Evolutionary conservation across 2,113 vertebrate species (phyloP).

Genomic region (Silurus meridionalis): DNA sequence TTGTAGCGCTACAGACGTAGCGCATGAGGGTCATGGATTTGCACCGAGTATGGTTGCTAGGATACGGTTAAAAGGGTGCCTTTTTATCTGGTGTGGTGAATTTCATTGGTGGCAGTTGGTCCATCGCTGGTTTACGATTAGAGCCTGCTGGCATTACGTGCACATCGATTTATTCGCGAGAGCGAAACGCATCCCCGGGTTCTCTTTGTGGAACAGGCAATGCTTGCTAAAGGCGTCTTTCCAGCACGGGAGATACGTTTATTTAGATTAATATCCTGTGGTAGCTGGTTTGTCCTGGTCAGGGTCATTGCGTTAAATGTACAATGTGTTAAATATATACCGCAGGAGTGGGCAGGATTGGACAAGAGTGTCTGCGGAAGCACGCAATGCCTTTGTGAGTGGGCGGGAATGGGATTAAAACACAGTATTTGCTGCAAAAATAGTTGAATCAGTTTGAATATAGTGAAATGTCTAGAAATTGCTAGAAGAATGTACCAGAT

Average conservation of each 20-base stretch:
- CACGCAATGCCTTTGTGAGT: not conserved
- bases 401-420: not conserved
- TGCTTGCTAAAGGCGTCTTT: not conserved
- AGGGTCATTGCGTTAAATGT: not conserved
- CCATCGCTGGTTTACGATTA: conserved; percentile 13
- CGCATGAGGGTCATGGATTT: conserved; percentile 58
- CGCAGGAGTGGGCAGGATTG: not conserved
- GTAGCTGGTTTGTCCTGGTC: not conserved
- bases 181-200: not conserved
- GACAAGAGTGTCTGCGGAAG: not conserved
- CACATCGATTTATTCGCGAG: not conserved
- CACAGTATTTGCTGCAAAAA: not conserved
- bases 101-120: conserved; percentile 42
- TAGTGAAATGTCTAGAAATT: too few relatives aligned
- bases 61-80: conserved; percentile 56
- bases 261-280: not conserved
- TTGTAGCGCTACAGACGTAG: conserved; percentile 53
- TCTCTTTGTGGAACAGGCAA: not conserved
- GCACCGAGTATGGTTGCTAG: conserved; percentile 61
- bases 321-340: not conserved
- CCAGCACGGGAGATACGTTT: not conserved
- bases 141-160: not conserved
- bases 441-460: not conserved
- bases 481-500: too few relatives aligned
- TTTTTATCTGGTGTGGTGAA: conserved; percentile 54